These are phyloP conservation scores for Agrypnia vestita DNA, from an alignment of 1,140 invertebrate genomes.

Conservation along the genomic window DNA sequence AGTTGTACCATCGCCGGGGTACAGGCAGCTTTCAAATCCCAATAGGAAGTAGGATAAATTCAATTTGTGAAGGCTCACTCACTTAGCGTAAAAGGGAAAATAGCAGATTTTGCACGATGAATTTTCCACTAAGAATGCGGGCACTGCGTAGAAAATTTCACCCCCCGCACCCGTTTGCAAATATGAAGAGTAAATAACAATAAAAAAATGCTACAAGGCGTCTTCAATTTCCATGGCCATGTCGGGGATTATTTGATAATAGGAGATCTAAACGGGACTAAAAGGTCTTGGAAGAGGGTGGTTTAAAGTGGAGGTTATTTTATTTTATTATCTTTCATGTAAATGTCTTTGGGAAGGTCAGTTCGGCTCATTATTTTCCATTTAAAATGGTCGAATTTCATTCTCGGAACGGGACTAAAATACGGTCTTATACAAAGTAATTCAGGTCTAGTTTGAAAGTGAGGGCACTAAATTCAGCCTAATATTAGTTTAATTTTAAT, in stretches of 20 bases:
- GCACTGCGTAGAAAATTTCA: not conserved
- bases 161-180: no score
- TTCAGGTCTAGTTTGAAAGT: no score
- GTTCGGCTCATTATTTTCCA: slow-evolving; percentile 31
- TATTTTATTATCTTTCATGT: slow-evolving; percentile 36
- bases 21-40: slow-evolving; percentile 31
- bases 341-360: slow-evolving; percentile 27
- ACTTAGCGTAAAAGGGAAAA: slow-evolving; percentile 35
- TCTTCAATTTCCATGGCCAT: not conserved
- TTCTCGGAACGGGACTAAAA: no score
- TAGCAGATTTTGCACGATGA: not conserved
- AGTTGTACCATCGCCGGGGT: not conserved
- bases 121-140: not conserved
- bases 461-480: no score
- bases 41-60: slow-evolving; percentile 35
- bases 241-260: not conserved
- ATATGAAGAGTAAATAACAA: not conserved
- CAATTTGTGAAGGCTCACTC: slow-evolving; percentile 41
- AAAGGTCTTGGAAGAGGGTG: slow-evolving; percentile 20
- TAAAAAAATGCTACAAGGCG: not conserved
- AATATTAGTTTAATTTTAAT: no score
- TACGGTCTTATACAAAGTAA: no score
- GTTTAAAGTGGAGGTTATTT: slow-evolving; percentile 16
- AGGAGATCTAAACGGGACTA: not conserved
- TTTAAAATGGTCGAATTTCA: not conserved